Evolutionary conservation across 2,797 vertebrate species (phyloP).

Genomic region (Columba guinea): DNA sequence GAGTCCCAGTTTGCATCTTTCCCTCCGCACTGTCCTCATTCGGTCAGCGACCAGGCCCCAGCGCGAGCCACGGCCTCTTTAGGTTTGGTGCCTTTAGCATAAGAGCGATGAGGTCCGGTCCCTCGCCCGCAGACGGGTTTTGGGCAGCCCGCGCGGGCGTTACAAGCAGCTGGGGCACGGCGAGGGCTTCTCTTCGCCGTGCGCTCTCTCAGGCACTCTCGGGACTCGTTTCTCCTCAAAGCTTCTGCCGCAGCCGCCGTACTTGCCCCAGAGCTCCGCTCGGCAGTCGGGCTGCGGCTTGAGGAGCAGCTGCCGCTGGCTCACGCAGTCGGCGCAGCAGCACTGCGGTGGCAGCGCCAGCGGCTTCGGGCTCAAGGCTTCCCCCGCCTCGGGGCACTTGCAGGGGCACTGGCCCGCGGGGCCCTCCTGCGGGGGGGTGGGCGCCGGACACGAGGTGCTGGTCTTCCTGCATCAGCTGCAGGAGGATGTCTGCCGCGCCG

Average conservation of each 20-base stretch:
- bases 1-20: neutral
- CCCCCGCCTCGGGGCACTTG: neutral
- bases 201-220: neutral
- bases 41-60: neutral
- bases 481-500: neutral
- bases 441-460: neutral
- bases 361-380: neutral
- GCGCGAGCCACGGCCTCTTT: fast-evolving
- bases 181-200: neutral
- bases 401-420: neutral
- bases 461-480: slow-evolving; percentile 39
- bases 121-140: neutral
- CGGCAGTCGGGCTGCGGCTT: neutral
- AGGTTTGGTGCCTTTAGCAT: neutral
- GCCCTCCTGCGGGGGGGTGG: neutral
- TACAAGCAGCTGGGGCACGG: slow-evolving; percentile 32
- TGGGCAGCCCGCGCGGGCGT: fast-evolving
- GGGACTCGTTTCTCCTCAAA: slow-evolving; percentile 18
- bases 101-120: neutral
- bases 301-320: neutral
- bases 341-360: neutral
- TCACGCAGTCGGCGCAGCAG: neutral
- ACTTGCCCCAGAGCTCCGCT: neutral
- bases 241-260: neutral
- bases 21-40: neutral